These are phyloP conservation scores for Falco concolor DNA, from an alignment of 2,797 vertebrate species.

Conservation along the genomic window DNA sequence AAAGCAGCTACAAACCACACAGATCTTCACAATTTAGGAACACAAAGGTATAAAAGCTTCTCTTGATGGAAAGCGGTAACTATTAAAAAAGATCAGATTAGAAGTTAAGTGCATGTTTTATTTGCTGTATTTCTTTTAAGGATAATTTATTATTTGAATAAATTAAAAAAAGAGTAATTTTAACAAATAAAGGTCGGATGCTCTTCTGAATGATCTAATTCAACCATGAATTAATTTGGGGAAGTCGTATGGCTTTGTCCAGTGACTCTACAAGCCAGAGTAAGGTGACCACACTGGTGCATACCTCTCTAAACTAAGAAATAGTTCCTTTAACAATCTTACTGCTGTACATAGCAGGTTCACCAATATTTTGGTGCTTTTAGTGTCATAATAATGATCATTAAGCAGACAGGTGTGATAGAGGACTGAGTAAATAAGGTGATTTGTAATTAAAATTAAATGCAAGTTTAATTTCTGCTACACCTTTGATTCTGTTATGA, in stretches of 20 bases:
- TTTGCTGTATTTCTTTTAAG: neutral
- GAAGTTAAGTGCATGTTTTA: neutral
- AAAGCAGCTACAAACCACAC: neutral
- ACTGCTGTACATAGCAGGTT: neutral
- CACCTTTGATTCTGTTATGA: slow-evolving; percentile 47
- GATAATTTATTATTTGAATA: neutral
- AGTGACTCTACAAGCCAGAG: neutral
- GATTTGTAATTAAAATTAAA: slow-evolving; percentile 60
- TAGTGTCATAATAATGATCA: neutral
- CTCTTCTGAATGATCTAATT: neutral
- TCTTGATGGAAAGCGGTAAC: neutral
- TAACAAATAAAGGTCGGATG: neutral
- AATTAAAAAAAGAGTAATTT: neutral
- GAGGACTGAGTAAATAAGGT: neutral
- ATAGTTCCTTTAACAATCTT: neutral
- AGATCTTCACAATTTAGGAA: neutral
- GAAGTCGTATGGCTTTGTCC: neutral
- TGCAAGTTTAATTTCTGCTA: slow-evolving; percentile 45
- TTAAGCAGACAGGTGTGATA: neutral
- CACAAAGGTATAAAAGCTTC: neutral
- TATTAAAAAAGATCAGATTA: neutral
- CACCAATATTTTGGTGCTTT: neutral
- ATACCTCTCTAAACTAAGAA: neutral
- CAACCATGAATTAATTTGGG: neutral
- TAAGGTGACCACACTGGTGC: neutral